These are phyloP conservation scores for Sceloporus undulatus DNA, from an alignment of 2,113 vertebrate genomes.

Conservation along the genomic window DNA sequence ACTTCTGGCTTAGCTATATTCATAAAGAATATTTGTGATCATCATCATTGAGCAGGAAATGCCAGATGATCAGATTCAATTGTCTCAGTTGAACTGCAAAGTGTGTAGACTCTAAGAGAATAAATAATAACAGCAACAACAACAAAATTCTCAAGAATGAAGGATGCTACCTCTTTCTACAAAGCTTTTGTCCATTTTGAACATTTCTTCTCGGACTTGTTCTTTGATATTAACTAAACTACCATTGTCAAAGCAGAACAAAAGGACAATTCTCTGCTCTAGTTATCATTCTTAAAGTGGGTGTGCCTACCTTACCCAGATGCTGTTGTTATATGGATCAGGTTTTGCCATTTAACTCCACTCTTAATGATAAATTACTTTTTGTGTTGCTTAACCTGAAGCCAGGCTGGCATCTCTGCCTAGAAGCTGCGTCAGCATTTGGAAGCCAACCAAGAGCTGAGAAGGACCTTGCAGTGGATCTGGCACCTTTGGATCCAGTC, in stretches of 20 bases:
- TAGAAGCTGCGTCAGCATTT: not conserved
- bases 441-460: constrained; percentile 7
- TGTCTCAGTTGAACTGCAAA: not conserved
- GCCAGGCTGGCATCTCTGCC: not conserved
- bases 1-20: not conserved
- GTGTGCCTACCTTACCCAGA: not conserved
- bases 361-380: constrained; percentile 2
- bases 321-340: not conserved
- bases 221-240: not conserved
- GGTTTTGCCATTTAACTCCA: not conserved
- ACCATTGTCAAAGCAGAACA: not conserved
- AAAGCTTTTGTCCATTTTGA: not conserved
- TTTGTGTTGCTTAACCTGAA: not conserved
- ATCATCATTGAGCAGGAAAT: not conserved
- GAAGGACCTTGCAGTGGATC: not conserved
- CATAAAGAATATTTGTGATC: not conserved
- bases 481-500: not conserved
- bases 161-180: not conserved
- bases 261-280: not conserved
- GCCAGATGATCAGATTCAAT: not conserved
- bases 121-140: not conserved
- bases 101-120: not conserved
- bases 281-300: not conserved
- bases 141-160: not conserved
- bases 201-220: not conserved